These are phyloP conservation scores for Lepidocyrtoides sp. DNA, from an alignment of 2,888 invertebrate species.

Conservation along the genomic window DNA sequence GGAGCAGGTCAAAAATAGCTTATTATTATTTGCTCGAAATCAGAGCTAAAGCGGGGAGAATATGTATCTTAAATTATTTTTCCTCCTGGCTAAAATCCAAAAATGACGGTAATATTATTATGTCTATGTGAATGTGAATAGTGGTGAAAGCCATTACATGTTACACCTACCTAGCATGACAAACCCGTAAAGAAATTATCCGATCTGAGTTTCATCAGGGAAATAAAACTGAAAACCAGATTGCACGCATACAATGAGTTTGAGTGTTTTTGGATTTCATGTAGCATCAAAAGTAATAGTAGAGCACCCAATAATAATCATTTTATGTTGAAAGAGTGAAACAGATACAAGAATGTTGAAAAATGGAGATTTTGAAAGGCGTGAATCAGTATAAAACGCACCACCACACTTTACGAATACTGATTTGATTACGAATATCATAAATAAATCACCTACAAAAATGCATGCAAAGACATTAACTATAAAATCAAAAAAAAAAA, in stretches of 20 bases:
- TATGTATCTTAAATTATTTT: slow-evolving; percentile 57
- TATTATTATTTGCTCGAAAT: slow-evolving; percentile 52
- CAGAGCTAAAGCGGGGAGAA: slow-evolving; percentile 49
- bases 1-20: slow-evolving; percentile 27
- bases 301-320: no score
- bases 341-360: no score
- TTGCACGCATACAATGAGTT: no score
- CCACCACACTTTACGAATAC: no score
- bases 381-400: no score
- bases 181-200: neutral
- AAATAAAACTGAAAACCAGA: neutral
- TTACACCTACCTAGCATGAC: neutral
- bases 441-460: no score
- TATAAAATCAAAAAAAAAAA: neutral
- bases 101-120: slow-evolving; percentile 10
- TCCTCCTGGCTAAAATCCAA: slow-evolving; percentile 56
- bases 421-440: no score
- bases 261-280: no score
- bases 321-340: no score
- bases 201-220: neutral
- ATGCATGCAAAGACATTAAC: no score
- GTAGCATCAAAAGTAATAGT: no score
- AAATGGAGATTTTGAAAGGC: no score
- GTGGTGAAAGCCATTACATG: neutral
- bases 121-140: neutral